Conservation (phyloP, 2,888 invertebrate genomes). For the Candidula unifasciata region DNA sequence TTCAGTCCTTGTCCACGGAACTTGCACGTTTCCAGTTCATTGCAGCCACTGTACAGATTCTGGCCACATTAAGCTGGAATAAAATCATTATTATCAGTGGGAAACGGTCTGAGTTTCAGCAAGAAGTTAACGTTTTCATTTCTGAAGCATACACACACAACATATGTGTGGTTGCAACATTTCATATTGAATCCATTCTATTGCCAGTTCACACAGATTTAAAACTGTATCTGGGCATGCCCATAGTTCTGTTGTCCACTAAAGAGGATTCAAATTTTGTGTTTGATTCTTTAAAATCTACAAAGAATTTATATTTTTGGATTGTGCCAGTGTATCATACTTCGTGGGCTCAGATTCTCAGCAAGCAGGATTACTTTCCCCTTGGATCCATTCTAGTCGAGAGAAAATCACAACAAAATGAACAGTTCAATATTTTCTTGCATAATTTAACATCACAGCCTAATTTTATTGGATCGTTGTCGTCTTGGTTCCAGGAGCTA, state of each 20-base stretch:
- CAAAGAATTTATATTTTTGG: slow-evolving; percentile 22
- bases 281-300: slow-evolving; percentile 10
- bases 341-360: neutral
- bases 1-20: neutral
- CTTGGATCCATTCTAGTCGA: slow-evolving; percentile 27
- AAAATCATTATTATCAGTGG: slow-evolving; percentile 12
- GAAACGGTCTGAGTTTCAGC: neutral
- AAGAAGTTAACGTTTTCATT: neutral
- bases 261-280: neutral
- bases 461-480: neutral
- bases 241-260: slow-evolving; percentile 25
- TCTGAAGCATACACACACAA: neutral
- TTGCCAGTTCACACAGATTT: neutral
- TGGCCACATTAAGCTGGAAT: slow-evolving; percentile 5
- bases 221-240: neutral
- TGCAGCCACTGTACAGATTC: neutral
- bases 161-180: neutral
- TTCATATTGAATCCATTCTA: neutral
- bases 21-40: neutral
- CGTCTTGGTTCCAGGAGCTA: slow-evolving; percentile 20
- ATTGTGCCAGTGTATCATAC: neutral
- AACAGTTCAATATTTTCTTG: neutral
- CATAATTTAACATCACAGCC: neutral
- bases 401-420: slow-evolving; percentile 10
- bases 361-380: neutral